A percentile compares a stretch with the other conserved stretches of the same genome.
Evolutionary conservation across 2,113 vertebrate genomes (phyloP).

Genomic region (Rhizomys pruinosus): DNA sequence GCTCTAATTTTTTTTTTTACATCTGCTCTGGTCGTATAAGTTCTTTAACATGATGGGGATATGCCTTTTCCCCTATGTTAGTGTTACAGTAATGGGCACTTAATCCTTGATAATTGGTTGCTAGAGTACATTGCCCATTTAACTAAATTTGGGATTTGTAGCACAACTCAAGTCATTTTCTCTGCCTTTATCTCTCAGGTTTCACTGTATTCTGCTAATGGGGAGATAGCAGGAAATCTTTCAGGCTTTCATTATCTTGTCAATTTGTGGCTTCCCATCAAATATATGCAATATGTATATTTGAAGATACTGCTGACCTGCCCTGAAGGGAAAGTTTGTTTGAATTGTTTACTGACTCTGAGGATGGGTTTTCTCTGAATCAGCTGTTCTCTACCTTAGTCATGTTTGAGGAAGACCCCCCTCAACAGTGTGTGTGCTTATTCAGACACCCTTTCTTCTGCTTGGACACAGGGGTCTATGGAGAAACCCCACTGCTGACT

Average conservation of each 20-base stretch:
- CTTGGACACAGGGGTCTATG: neutral
- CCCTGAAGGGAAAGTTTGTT: neutral
- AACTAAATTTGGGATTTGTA: constrained; percentile 25
- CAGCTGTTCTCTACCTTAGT: neutral
- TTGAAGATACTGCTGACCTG: constrained; percentile 41
- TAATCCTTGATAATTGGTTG: constrained; percentile 34
- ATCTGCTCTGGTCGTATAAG: neutral
- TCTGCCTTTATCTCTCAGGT: neutral
- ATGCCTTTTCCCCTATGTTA: neutral
- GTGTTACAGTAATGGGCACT: neutral
- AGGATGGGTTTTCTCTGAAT: neutral
- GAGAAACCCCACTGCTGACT: neutral
- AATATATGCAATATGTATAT: neutral
- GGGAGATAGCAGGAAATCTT: constrained; percentile 40
- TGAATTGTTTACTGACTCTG: neutral
- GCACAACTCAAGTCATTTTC: constrained; percentile 1
- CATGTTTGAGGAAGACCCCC: neutral
- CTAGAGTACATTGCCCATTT: neutral
- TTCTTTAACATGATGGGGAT: neutral
- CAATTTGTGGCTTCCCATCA: constrained; percentile 48
- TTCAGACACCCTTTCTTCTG: neutral
- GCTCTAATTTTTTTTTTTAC: neutral
- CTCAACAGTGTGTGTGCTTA: neutral
- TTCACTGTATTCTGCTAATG: constrained; percentile 5
- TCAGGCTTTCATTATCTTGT: constrained; percentile 63